phyloP scores from a whole-genome alignment of 2,888 invertebrate genomes.

The Hartigia nigra region DNA sequence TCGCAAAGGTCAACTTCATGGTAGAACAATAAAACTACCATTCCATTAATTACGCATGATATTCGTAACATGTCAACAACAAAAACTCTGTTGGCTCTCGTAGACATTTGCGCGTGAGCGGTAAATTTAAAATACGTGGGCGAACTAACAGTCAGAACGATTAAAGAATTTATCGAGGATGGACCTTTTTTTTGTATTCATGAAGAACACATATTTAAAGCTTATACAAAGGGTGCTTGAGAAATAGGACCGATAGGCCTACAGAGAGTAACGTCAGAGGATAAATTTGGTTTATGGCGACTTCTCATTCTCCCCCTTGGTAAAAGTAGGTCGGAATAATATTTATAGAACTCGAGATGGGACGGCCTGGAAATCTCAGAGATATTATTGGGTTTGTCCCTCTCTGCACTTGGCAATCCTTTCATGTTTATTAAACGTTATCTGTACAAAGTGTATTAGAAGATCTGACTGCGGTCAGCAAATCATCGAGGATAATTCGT shows the following conservation, averaged over 20 bases:
- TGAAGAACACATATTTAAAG: neutral
- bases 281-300: conserved; percentile 43
- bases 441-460: neutral
- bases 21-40: neutral
- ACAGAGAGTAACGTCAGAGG: conserved; percentile 29
- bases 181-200: neutral
- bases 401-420: neutral
- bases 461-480: neutral
- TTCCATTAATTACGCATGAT: neutral
- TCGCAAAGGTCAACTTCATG: neutral
- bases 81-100: neutral
- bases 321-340: conserved; percentile 56
- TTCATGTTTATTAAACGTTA: neutral
- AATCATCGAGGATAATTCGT: neutral
- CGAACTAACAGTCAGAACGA: neutral
- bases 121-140: neutral
- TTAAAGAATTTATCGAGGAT: neutral
- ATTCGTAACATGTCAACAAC: neutral
- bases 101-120: neutral
- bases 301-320: conserved; percentile 20
- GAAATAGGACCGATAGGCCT: neutral
- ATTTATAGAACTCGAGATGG: conserved; percentile 58
- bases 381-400: conserved; percentile 49
- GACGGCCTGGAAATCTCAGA: conserved; percentile 33
- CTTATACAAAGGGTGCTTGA: neutral